These are phyloP conservation scores for Daubentonia madagascariensis DNA, from an alignment of 2,113 vertebrate species.

Conservation along the genomic window DNA sequence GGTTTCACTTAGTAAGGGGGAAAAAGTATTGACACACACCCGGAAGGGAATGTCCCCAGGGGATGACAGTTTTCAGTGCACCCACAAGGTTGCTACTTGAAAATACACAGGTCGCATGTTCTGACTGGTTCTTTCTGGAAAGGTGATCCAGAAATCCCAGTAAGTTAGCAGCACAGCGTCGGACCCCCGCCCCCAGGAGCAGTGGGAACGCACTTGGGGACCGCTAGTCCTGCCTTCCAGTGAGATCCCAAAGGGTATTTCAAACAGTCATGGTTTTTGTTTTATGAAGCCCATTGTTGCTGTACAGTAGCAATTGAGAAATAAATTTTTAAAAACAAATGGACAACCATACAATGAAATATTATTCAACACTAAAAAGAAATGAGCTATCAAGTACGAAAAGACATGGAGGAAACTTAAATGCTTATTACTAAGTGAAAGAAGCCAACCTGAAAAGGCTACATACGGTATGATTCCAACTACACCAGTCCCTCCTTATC, in stretches of 20 bases:
- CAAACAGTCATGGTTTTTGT: fast-evolving
- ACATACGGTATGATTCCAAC: fast-evolving
- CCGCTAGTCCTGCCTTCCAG: not conserved
- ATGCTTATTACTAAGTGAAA: fast-evolving
- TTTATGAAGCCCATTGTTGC: not conserved
- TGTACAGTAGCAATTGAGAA: fast-evolving
- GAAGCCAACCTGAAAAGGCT: fast-evolving
- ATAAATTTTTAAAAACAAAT: not conserved
- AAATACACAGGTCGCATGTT: fast-evolving
- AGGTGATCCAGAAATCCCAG: fast-evolving
- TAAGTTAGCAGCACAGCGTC: fast-evolving
- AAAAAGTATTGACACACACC: fast-evolving
- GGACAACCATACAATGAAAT: not conserved
- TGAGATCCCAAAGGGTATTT: not conserved
- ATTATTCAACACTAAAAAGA: not conserved
- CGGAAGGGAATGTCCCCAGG: fast-evolving
- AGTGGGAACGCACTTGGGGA: not conserved
- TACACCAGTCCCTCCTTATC: not conserved
- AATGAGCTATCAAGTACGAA: fast-evolving
- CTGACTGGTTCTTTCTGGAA: not conserved
- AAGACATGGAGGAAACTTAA: too few species aligned
- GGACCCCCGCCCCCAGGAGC: fast-evolving
- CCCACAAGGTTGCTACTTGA: fast-evolving
- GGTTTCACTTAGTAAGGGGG: fast-evolving
- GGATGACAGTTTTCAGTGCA: fast-evolving